Percentiles rank a stretch among this genome's conserved stretches.
These are phyloP conservation scores for Thripadectes ignobilis DNA, from an alignment of 2,797 vertebrate genomes.

Conservation along the genomic window DNA sequence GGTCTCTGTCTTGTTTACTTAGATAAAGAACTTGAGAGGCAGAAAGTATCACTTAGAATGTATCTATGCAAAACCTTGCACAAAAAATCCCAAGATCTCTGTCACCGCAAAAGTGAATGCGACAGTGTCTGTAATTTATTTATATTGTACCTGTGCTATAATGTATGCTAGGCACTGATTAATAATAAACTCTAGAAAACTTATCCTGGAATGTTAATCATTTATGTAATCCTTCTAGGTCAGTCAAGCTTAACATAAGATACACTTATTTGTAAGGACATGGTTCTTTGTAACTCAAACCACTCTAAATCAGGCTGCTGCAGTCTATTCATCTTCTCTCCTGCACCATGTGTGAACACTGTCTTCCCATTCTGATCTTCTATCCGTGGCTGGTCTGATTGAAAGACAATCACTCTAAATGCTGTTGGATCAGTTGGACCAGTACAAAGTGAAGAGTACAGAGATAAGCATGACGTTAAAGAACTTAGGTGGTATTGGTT, in stretches of 20 bases:
- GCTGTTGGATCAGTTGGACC: background rate
- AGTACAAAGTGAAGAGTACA: background rate
- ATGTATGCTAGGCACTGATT: background rate
- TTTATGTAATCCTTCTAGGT: background rate
- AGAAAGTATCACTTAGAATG: background rate
- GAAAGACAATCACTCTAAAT: background rate
- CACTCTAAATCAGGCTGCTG: background rate
- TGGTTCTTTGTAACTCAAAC: background rate
- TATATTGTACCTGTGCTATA: background rate
- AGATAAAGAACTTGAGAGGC: background rate
- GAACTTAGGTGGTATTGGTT: background rate
- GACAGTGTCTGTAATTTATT: background rate
- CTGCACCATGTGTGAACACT: background rate
- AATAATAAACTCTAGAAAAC: background rate
- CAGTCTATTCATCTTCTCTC: background rate
- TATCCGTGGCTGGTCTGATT: rapidly evolving
- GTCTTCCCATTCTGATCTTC: background rate
- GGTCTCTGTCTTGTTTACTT: background rate
- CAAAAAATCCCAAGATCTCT: background rate
- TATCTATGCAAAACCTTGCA: background rate
- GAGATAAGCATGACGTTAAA: background rate
- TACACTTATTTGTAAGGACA: background rate
- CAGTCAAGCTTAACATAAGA: background rate
- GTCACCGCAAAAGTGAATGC: background rate
- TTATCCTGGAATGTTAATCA: background rate